Evolutionary conservation across 2,113 vertebrate species (phyloP).

Genomic region (Pituophis catenifer): DNA sequence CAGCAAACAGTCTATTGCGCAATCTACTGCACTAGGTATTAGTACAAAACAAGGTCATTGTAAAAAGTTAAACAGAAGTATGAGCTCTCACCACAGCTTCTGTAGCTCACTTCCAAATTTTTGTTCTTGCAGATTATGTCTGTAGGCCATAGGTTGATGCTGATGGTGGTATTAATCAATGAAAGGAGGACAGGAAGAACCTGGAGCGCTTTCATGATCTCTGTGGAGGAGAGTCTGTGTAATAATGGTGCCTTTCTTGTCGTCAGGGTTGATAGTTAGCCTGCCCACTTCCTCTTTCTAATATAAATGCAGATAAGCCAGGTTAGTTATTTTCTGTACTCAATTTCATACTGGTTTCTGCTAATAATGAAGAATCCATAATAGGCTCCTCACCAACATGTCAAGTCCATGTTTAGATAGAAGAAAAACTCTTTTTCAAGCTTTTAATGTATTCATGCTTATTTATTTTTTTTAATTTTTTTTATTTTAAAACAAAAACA

Average conservation of each 20-base stretch:
- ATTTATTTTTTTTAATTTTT: not conserved
- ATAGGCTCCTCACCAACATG: not conserved
- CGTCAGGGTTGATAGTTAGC: not conserved
- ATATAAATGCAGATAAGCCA: not conserved
- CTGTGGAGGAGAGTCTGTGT: not conserved
- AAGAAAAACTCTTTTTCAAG: not conserved
- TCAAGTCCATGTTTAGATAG: not conserved
- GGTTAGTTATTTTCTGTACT: not conserved
- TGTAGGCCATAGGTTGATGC: constrained; percentile 61
- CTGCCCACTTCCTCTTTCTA: constrained; percentile 54
- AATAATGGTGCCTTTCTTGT: constrained; percentile 4
- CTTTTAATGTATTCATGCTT: not conserved
- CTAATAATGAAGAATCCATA: not conserved
- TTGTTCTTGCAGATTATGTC: constrained; percentile 70
- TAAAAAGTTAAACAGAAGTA: too few relatives aligned
- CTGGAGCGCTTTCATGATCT: constrained; percentile 55
- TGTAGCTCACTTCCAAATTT: constrained; percentile 70
- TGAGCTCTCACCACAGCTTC: constrained; percentile 7
- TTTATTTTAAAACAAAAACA: too few relatives aligned
- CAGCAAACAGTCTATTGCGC: too few relatives aligned
- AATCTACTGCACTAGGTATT: too few relatives aligned
- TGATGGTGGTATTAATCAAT: constrained; percentile 44
- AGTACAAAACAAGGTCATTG: too few relatives aligned
- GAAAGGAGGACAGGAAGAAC: constrained; percentile 39
- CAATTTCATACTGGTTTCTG: not conserved